phyloP scores from a whole-genome alignment of 2,113 vertebrate genomes.

The Salvelinus sp. region DNA sequence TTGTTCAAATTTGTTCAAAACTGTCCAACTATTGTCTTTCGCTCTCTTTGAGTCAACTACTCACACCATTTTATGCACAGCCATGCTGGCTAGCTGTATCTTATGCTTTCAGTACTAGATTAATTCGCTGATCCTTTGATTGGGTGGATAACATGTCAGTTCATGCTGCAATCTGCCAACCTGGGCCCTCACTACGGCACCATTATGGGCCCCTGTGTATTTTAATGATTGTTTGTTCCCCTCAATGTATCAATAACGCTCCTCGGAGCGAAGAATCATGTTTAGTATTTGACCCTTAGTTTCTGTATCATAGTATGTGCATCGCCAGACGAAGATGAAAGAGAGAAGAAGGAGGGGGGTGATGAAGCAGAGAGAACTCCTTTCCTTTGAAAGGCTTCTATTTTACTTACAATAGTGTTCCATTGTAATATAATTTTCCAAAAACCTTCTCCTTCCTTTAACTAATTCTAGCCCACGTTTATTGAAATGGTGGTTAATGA shows the following conservation, averaged over 20 bases:
- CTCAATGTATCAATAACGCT: constrained; percentile 15
- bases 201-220: background rate
- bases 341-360: background rate
- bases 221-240: constrained; percentile 16
- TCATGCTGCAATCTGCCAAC: background rate
- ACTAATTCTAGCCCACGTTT: background rate
- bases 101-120: no score
- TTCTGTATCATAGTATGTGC: background rate
- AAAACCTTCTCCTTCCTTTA: background rate
- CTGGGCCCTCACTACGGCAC: constrained; percentile 11
- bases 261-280: background rate
- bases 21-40: no score
- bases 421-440: background rate
- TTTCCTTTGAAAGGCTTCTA: background rate
- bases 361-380: background rate
- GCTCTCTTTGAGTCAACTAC: no score
- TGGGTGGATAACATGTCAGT: no score
- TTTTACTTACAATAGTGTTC: background rate
- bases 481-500: background rate
- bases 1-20: no score
- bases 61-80: no score
- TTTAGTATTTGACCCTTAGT: background rate
- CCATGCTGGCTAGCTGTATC: no score
- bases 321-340: background rate
- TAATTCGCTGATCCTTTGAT: no score